These are phyloP conservation scores for Helogale parvula DNA, from an alignment of 2,113 vertebrate species.

Conservation along the genomic window DNA sequence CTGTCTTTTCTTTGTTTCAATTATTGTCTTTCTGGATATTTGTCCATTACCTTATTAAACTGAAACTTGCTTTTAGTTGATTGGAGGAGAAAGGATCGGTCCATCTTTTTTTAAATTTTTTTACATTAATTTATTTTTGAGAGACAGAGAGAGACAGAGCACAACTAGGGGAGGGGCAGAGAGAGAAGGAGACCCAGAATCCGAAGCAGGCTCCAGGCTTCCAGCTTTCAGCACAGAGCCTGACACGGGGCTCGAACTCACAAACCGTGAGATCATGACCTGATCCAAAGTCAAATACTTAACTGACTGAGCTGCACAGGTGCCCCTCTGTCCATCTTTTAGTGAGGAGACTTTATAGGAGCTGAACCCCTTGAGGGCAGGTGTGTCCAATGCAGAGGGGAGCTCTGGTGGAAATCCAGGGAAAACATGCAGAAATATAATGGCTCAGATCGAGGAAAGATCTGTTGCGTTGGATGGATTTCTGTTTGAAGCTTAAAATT, in stretches of 20 bases:
- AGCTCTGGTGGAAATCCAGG: not conserved
- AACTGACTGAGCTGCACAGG: no score
- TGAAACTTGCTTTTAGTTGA: not conserved
- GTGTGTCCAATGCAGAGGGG: fast-evolving
- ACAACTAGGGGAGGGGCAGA: no score
- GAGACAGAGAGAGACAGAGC: no score
- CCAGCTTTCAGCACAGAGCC: no score
- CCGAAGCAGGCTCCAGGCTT: no score
- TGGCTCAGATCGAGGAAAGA: not conserved
- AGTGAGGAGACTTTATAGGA: not conserved
- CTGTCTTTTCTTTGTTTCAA: not conserved
- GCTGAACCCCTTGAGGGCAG: not conserved
- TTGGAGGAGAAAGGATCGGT: not conserved
- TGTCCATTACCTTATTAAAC: not conserved
- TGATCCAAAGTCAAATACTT: no score
- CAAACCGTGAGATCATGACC: no score
- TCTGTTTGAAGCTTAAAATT: not conserved
- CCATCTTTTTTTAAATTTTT: no score
- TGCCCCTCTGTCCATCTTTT: not conserved
- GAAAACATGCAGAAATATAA: not conserved
- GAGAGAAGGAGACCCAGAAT: no score
- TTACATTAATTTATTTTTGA: no score
- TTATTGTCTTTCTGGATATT: not conserved
- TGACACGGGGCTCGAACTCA: no score
- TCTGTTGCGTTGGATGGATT: not conserved